Evolutionary conservation across 2,888 invertebrate species (phyloP), one percentile per base, ranked within the genome.

Genomic region (Oeneis ivallda): DNA sequence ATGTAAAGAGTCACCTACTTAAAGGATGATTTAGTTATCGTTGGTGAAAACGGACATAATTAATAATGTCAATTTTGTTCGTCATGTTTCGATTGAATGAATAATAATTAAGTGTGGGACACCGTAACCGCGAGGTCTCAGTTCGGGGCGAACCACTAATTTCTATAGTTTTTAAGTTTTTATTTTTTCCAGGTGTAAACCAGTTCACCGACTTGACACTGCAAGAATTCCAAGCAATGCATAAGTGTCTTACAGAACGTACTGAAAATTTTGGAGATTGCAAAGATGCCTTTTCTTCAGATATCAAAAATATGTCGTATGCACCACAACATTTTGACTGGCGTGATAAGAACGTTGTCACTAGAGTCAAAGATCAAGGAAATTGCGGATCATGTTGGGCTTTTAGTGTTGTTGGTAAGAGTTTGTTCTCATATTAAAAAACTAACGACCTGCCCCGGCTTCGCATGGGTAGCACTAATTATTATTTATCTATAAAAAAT

Each of bases 311-410:
- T 17, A 6, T 9, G 8, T 53, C 13, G 15, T 9, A n/a, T 11
- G 11, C 19, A 39, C 56, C 56, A 13, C 1, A 17, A 13, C 13
- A 56, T 11, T 17, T 56, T 41, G 56, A 56, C 56, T 56, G 56
- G 56, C 56, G 56, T 56, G 9, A 17, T 4, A 56, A 41, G 8
- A 41, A 56, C 39, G 56, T 41, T 39, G 56, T 56, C 9, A 41
- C 56, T 7, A 19, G 19, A 39, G 56, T 56, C 17, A 56, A 56
- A 8, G 13, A 41, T 41, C 56, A 56, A 41, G 19, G 39, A 10
- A 9, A 1, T 0, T 56, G 56, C 39, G 41, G 41, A 11, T 17
- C 56, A 8, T 41, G 39, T 41, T 56, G 19, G 39, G 56, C 56
- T 19, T 56, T 56, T 13, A 56, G 39, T 56, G 9, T 13, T 13